These are phyloP conservation scores for Ectemnius lituratus DNA, from an alignment of 2,888 invertebrate species.

Conservation along the genomic window DNA sequence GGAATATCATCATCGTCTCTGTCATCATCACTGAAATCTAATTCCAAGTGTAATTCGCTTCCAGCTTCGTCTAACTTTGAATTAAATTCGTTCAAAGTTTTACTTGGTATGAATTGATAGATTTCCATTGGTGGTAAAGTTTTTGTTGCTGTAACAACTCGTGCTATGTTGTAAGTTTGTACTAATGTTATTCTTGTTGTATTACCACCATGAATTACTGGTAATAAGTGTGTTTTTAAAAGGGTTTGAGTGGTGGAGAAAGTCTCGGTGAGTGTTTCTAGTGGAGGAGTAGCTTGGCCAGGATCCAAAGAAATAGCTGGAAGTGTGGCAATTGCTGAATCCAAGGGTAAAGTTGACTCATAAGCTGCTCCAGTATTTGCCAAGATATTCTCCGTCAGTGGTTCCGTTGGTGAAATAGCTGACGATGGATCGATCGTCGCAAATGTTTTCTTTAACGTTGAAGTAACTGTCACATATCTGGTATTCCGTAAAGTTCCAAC, in stretches of 20 bases:
- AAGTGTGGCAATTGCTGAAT: constrained; percentile 90
- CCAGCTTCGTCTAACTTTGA: constrained; percentile 93
- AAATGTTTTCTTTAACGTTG: constrained; percentile 89
- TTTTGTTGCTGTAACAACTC: constrained; percentile 93
- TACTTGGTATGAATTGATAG: constrained; percentile 91
- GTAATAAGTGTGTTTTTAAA: constrained; percentile 92
- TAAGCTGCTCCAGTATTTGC: constrained; percentile 87
- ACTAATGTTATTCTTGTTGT: constrained; percentile 90
- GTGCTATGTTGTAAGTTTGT: constrained; percentile 92
- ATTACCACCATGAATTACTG: constrained; percentile 87
- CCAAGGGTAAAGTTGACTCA: constrained; percentile 84
- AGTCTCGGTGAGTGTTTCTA: constrained; percentile 93
- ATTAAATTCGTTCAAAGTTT: constrained; percentile 92
- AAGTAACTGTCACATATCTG: constrained; percentile 91
- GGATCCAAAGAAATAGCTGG: constrained; percentile 88
- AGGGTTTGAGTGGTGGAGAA: constrained; percentile 94
- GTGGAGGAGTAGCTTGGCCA: constrained; percentile 89
- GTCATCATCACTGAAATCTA: constrained; percentile 91
- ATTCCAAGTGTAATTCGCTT: constrained; percentile 90
- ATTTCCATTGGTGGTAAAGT: constrained; percentile 92
- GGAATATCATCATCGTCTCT: constrained; percentile 77
- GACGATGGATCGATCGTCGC: constrained; percentile 82
- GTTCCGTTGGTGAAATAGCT: constrained; percentile 82
- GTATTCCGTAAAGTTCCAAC: constrained; percentile 93
- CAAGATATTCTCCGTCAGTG: constrained; percentile 92